Evolutionary conservation across 2,113 vertebrate genomes (phyloP).

Genomic region (Hylia prasina): DNA sequence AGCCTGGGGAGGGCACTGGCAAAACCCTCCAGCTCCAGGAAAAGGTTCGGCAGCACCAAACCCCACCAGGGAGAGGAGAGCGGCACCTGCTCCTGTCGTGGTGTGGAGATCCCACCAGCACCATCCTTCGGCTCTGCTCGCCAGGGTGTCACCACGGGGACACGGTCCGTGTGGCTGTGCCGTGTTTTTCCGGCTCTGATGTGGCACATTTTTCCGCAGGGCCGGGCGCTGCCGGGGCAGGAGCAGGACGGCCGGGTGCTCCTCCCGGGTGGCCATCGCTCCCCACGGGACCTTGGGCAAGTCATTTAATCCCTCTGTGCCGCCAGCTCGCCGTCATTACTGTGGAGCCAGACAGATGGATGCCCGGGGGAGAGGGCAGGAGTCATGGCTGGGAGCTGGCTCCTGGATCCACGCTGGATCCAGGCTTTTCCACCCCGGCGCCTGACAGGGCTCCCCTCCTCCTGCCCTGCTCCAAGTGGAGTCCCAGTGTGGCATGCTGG

Average conservation of each 20-base stretch:
- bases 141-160: fast-evolving
- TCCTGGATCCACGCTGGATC: neutral
- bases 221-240: fast-evolving
- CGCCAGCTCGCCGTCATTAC: neutral
- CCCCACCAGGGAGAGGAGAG: fast-evolving
- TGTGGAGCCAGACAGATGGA: conserved; percentile 2
- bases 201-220: neutral
- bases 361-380: conserved; percentile 30
- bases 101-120: fast-evolving
- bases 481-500: neutral
- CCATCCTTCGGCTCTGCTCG: fast-evolving
- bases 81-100: fast-evolving
- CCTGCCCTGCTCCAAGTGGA: neutral
- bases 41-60: neutral
- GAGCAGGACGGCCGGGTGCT: neutral
- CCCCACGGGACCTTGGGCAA: neutral
- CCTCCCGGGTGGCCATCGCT: neutral
- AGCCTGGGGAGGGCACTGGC: neutral
- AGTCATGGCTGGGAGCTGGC: neutral
- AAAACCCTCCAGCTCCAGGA: neutral
- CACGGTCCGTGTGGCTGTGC: fast-evolving
- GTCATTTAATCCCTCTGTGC: neutral
- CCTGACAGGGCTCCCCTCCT: neutral
- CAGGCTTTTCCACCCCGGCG: fast-evolving
- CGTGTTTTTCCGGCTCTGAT: neutral